Evolutionary conservation across 2,113 vertebrate species (phyloP), one percentile per base, ranked within the genome.

Genomic region (Xenopus tropicalis): DNA sequence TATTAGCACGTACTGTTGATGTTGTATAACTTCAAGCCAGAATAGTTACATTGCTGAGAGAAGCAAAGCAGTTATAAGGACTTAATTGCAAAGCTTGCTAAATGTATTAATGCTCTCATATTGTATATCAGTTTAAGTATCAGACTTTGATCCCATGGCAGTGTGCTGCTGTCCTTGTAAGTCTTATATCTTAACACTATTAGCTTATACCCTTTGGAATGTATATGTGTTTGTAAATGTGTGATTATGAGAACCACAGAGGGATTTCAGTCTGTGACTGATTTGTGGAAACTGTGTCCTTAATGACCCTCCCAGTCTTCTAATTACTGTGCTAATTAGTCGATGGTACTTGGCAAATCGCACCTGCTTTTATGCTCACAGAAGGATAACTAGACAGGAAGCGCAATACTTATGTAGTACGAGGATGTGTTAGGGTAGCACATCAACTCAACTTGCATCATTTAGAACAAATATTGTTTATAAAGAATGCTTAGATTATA

Each of bases 281-380:
- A 11, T 23, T 68, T 23, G 44, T 69, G 72, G 66, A 69, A 75
- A 69, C 46, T 75, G 44, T 75, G 44, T 75, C 67, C 57, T 69
- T 75, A 75, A 75, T 75, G 66, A 62, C 66, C 72, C 57, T 74
- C 72, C 72, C 72, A 69, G 66, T 61, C 43, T 48, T 75, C 66
- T 75, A 75, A 75, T 75, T 75, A 75, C 72, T 43, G 14, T 62
- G 72, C 57, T 75, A 75, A 75, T 75, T 75, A 69, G 56, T 74
- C 56, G 22, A 23, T 29, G 58, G 42, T 69, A 75, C 66, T 54
- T 59, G 59, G 65, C 58, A 69, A 43, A 25, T 69, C 72, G 62
- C 72, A 69, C 72, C 66, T 75, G 64, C 57, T 62, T 62, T 68
- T 42, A 19, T 51, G 61, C 16, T 56, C 70, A 57, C 70, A 61